Evolutionary conservation across 64 coral and sea anemone genomes (phyloP).

Genomic region (Actinia equina): DNA sequence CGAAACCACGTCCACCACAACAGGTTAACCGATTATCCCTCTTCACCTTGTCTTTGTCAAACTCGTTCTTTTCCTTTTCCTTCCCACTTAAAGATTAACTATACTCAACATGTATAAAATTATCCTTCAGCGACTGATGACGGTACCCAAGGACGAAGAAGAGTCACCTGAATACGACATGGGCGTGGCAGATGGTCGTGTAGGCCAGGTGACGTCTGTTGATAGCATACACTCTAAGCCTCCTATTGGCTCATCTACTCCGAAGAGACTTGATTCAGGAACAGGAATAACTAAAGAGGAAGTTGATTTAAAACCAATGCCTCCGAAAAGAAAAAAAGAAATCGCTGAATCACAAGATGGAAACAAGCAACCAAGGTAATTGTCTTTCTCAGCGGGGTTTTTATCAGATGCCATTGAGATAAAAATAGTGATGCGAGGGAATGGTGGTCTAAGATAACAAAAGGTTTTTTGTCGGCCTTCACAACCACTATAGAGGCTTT

Average conservation of each 20-base stretch:
- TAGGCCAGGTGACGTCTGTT: neutral
- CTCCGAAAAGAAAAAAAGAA: conserved; percentile 1
- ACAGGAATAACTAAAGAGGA: neutral
- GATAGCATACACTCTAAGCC: conserved; percentile 3
- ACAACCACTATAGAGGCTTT: no score
- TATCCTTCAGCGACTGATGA: conserved; percentile 47
- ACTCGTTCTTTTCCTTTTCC: no score
- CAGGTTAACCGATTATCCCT: conserved; percentile 54
- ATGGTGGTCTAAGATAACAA: no score
- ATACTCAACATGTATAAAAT: neutral
- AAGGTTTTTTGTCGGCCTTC: no score
- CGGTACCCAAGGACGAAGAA: conserved; percentile 39
- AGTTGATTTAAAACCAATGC: neutral
- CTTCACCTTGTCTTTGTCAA: neutral
- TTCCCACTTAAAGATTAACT: neutral
- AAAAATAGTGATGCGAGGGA: neutral
- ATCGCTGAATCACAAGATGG: conserved; percentile 4
- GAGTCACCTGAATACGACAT: neutral
- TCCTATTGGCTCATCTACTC: conserved; percentile 33
- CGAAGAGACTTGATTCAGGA: conserved; percentile 14
- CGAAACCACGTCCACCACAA: conserved; percentile 48
- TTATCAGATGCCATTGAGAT: no score
- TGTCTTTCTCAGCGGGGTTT: no score
- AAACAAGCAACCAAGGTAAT: neutral
- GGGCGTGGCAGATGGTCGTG: neutral